These are phyloP conservation scores for Diarsia brunnea DNA, from an alignment of 2,888 invertebrate genomes.

Conservation along the genomic window DNA sequence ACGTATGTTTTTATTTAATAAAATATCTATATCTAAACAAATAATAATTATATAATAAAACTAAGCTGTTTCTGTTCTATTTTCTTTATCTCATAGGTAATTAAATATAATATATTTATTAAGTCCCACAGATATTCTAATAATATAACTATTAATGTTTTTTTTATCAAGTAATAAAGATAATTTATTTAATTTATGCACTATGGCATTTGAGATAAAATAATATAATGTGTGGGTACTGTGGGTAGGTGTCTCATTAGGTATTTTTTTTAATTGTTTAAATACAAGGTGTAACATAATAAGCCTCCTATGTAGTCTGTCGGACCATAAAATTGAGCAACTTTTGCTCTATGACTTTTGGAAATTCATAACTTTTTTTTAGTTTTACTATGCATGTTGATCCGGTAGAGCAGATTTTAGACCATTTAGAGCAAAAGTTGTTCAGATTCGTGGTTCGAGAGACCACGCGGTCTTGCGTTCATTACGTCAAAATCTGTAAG, in stretches of 20 bases:
- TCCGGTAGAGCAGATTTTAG: too few relatives aligned
- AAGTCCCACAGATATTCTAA: neutral
- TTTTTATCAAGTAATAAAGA: neutral
- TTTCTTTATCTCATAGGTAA: neutral
- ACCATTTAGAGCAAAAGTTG: neutral
- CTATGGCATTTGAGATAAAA: neutral
- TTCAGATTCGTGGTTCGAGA: neutral
- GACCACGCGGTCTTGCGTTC: neutral
- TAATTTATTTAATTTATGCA: neutral
- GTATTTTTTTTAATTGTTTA: neutral
- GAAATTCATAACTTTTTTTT: too few relatives aligned
- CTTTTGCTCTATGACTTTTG: too few relatives aligned
- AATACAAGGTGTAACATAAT: neutral
- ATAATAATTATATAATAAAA: neutral
- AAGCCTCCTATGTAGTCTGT: neutral
- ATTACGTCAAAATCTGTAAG: neutral
- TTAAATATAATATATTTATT: neutral
- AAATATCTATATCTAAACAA: neutral
- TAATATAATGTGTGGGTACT: neutral
- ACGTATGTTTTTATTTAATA: neutral
- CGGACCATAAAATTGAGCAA: neutral
- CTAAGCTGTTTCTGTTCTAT: neutral
- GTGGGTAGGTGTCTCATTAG: neutral
- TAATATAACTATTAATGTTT: neutral
- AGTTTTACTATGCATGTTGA: too few relatives aligned